Evolutionary conservation across 37 sponge, comb jelly and placozoan species (phyloP).

Genomic region (Oopsacas minuta): DNA sequence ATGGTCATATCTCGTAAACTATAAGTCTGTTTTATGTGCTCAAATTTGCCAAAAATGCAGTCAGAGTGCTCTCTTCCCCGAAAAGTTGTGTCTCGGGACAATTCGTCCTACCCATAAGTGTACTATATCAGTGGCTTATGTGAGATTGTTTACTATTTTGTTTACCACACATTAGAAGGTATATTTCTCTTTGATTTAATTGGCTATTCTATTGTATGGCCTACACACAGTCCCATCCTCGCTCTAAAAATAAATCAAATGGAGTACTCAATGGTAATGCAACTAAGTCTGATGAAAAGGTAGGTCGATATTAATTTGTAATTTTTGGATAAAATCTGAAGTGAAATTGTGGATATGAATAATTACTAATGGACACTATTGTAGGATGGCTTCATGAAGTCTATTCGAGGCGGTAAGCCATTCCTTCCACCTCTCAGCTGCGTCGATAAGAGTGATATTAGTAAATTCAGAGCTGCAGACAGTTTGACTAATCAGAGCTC

Average conservation of each 20-base stretch:
- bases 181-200: background rate
- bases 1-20: no score
- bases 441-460: background rate
- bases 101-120: no score
- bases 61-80: no score
- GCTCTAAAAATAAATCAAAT: background rate
- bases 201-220: background rate
- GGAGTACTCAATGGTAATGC: background rate
- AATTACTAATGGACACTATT: background rate
- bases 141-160: no score
- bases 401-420: background rate
- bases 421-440: background rate
- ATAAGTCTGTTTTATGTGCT: no score
- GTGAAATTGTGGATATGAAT: background rate
- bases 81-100: no score
- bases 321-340: background rate
- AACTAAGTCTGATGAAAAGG: background rate
- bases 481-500: conserved; percentile 18
- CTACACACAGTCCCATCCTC: conserved; percentile 8
- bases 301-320: background rate
- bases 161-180: background rate
- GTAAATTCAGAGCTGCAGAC: background rate
- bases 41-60: no score
- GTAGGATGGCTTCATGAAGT: background rate
- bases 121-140: no score